phyloP scores from a whole-genome alignment of 2,113 vertebrate genomes.

The Mystacornis crossleyi region DNA sequence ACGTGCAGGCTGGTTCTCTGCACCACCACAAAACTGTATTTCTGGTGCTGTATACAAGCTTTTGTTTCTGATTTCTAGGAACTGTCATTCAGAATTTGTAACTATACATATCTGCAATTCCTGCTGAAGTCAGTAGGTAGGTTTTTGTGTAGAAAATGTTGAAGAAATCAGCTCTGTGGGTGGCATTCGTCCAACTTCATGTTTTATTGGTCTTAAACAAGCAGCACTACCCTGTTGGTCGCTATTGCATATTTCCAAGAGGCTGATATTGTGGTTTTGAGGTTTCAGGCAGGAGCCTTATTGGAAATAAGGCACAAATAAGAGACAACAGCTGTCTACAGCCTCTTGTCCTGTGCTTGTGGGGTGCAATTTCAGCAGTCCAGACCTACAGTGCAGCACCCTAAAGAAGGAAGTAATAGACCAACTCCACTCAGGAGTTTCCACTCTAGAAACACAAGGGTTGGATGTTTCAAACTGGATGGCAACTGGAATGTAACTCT shows the following conservation, averaged over 20 bases:
- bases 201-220: conserved; percentile 22
- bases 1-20: not conserved
- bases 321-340: not conserved
- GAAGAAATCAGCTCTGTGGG: not conserved
- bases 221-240: not conserved
- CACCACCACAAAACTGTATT: not conserved
- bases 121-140: not conserved
- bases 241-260: not conserved
- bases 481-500: not conserved
- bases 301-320: conserved; percentile 10
- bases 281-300: conserved; percentile 16
- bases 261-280: conserved; percentile 15
- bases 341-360: not conserved
- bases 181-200: not conserved
- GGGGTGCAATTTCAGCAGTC: not conserved
- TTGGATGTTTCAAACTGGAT: not conserved
- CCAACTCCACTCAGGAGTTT: not conserved
- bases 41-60: not conserved
- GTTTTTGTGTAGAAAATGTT: not conserved
- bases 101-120: not conserved
- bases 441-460: not conserved
- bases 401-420: not conserved
- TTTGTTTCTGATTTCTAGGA: not conserved
- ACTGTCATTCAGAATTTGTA: not conserved
- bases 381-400: not conserved